Evolutionary conservation across 2,888 invertebrate species (phyloP).

Genomic region (Yponomeuta evonymella): DNA sequence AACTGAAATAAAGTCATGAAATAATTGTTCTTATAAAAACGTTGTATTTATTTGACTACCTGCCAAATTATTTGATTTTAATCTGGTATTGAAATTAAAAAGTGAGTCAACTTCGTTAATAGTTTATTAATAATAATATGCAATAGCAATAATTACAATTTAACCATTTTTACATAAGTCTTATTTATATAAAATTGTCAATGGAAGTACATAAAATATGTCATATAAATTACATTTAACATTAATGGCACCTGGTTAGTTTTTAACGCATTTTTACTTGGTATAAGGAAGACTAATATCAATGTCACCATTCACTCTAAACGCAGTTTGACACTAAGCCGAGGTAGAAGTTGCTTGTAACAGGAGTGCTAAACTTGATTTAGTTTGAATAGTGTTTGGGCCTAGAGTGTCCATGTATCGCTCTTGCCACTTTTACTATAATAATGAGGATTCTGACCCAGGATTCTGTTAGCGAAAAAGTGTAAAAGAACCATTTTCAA

Average conservation of each 20-base stretch:
- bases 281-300: neutral
- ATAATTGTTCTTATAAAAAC: conserved; percentile 37
- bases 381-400: too few species aligned
- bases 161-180: neutral
- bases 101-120: neutral
- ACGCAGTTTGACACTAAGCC: too few species aligned
- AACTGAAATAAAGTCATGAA: conserved; percentile 66
- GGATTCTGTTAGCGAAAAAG: too few species aligned
- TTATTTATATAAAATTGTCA: conserved; percentile 7
- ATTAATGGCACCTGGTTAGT: conserved; percentile 55
- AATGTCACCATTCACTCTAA: too few species aligned
- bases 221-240: conserved; percentile 28
- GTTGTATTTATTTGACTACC: too few species aligned
- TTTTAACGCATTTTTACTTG: conserved; percentile 14
- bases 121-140: conserved; percentile 7
- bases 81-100: neutral
- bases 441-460: too few species aligned
- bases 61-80: too few species aligned
- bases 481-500: too few species aligned
- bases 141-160: conserved; percentile 10
- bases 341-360: too few species aligned
- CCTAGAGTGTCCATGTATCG: too few species aligned
- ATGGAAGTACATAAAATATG: conserved; percentile 11
- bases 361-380: too few species aligned
- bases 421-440: too few species aligned